Conservation (phyloP, 2,797 vertebrate genomes). For the Synanceia verrucosa region DNA sequence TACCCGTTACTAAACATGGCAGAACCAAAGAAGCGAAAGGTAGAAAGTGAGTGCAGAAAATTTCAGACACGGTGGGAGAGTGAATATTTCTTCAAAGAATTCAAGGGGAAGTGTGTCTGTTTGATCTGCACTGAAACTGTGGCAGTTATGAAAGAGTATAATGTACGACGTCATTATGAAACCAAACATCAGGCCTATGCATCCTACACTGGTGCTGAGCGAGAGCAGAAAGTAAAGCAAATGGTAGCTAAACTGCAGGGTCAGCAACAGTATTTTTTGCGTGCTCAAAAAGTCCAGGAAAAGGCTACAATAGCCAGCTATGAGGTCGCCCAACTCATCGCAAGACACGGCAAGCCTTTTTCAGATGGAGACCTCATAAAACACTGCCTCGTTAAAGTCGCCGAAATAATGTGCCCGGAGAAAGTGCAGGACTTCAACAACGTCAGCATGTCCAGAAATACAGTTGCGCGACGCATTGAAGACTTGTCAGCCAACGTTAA, state of each 20-base stretch:
- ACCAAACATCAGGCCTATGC: too few relatives aligned
- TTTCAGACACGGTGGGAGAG: slow-evolving; percentile 1
- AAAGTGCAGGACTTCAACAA: not conserved
- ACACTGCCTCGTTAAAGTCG: not conserved
- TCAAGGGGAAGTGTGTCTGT: not conserved
- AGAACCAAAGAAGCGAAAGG: not conserved
- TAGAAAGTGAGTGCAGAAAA: slow-evolving; percentile 2
- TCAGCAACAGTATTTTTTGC: too few relatives aligned
- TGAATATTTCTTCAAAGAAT: not conserved
- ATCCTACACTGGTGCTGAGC: too few relatives aligned
- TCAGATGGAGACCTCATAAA: not conserved
- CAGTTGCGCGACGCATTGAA: fast-evolving
- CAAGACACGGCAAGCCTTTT: not conserved
- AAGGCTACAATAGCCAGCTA: too few relatives aligned
- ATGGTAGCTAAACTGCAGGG: too few relatives aligned
- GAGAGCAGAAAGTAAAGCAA: too few relatives aligned
- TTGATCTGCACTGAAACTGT: too few relatives aligned
- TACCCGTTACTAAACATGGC: not conserved
- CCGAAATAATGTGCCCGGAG: not conserved
- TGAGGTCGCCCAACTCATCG: too few relatives aligned
- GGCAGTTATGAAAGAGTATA: too few relatives aligned
- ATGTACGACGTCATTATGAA: too few relatives aligned
- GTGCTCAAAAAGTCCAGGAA: too few relatives aligned
- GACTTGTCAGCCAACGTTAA: too few relatives aligned
- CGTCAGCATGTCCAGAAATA: not conserved